Conservation (phyloP, 92 coral and sea anemone species). For the Porites divaricata region DNA sequence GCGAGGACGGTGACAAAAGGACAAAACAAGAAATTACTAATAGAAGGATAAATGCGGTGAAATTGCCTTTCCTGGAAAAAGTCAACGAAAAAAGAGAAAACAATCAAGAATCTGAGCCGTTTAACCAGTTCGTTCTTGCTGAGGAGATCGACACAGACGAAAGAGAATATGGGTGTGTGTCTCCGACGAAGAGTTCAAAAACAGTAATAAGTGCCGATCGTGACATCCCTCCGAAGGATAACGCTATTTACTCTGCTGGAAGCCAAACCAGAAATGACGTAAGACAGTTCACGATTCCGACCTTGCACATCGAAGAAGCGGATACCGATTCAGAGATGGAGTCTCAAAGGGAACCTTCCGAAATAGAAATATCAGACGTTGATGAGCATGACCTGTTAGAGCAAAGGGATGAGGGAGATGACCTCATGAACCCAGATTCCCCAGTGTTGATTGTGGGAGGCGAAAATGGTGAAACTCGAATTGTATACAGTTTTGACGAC, state of each 20-base stretch:
- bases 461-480: conserved; percentile 49
- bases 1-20: not conserved
- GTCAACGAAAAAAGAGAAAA: not conserved
- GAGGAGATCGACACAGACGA: not conserved
- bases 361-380: conserved; percentile 70
- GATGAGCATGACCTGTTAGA: conserved; percentile 61
- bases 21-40: not conserved
- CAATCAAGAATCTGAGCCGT: not conserved
- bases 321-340: conserved; percentile 38
- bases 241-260: not conserved
- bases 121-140: not conserved
- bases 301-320: conserved; percentile 65
- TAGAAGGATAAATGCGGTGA: not conserved
- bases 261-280: conserved; percentile 14
- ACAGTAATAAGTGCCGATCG: not conserved
- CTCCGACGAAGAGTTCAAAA: not conserved
- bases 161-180: not conserved
- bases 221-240: not conserved
- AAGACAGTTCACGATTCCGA: conserved; percentile 52
- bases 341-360: conserved; percentile 43
- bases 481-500: conserved; percentile 73
- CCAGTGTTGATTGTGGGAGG: conserved; percentile 55
- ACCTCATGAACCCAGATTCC: not conserved
- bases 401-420: conserved; percentile 15
- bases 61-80: conserved; percentile 7